Evolutionary conservation across 2,113 vertebrate species (phyloP).

Genomic region (Ornithorhynchus anatinus): DNA sequence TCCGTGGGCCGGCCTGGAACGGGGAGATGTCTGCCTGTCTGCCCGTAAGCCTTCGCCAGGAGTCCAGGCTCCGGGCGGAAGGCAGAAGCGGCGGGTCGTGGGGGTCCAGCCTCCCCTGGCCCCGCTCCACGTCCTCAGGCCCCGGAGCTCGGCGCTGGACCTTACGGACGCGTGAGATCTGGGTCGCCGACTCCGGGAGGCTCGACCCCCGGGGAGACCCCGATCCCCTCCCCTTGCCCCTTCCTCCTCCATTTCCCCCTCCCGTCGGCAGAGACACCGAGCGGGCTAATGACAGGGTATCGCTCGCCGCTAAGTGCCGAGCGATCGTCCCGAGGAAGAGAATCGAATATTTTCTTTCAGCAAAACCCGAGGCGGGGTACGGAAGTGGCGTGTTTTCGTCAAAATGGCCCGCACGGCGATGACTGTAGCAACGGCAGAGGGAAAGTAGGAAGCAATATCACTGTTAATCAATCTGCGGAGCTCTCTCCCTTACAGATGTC

Average conservation of each 20-base stretch:
- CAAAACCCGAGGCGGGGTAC: no score
- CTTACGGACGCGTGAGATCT: no score
- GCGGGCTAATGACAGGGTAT: no score
- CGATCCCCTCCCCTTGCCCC: not conserved
- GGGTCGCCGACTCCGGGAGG: not conserved
- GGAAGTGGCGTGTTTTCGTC: not conserved
- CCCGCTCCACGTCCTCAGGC: not conserved
- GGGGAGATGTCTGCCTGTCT: no score
- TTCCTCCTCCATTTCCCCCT: not conserved
- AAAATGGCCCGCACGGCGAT: not conserved
- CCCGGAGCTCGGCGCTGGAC: no score
- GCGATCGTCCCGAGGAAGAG: not conserved
- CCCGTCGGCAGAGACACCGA: not conserved
- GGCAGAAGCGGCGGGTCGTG: no score
- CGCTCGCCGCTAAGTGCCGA: not conserved
- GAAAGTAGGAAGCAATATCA: slow-evolving; percentile 56
- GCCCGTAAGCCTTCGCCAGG: no score
- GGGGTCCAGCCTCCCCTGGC: not conserved
- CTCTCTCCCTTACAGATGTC: slow-evolving; percentile 70
- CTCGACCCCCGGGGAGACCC: not conserved
- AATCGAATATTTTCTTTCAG: not conserved
- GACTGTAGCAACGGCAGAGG: not conserved
- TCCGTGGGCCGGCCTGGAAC: no score
- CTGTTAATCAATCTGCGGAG: slow-evolving; percentile 68
- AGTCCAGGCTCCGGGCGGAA: no score